A percentile compares a stretch with the other conserved stretches of the same genome.
These are phyloP conservation scores for Procavia capensis DNA, from an alignment of 2,113 vertebrate genomes.

Conservation along the genomic window DNA sequence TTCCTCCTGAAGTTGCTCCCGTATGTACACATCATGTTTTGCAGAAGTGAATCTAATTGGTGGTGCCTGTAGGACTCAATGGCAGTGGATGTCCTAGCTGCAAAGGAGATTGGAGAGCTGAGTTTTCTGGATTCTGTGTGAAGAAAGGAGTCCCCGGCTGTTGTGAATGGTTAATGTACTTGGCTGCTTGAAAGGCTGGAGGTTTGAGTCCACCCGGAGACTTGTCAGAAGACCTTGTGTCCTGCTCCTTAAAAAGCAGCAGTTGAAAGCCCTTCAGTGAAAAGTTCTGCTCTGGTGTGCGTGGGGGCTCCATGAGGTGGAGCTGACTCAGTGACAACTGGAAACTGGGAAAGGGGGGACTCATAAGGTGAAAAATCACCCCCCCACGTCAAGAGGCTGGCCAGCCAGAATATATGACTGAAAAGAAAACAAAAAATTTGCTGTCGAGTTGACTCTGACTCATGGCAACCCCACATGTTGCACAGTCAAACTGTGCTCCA, in stretches of 20 bases:
- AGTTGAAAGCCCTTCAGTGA: background rate
- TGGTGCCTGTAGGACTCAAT: too few relatives aligned
- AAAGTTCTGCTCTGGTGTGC: background rate
- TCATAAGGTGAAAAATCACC: background rate
- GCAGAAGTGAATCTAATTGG: background rate
- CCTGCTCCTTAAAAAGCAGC: background rate
- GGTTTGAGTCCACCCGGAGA: background rate
- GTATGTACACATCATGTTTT: background rate
- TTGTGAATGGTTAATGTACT: background rate
- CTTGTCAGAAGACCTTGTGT: background rate
- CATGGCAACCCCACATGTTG: background rate
- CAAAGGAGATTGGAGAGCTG: background rate
- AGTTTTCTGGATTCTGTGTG: background rate
- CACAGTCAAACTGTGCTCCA: background rate
- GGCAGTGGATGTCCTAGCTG: background rate
- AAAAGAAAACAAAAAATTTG: background rate
- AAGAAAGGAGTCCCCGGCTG: background rate
- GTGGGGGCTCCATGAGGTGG: background rate
- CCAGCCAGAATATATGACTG: background rate
- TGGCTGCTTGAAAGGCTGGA: background rate
- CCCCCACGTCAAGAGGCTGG: fast-evolving
- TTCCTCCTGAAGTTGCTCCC: background rate
- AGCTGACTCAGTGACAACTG: background rate
- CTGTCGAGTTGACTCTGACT: background rate
- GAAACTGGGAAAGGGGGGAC: background rate